Conservation (phyloP, 2,113 vertebrate species). For the Gallinago undulata region DNA sequence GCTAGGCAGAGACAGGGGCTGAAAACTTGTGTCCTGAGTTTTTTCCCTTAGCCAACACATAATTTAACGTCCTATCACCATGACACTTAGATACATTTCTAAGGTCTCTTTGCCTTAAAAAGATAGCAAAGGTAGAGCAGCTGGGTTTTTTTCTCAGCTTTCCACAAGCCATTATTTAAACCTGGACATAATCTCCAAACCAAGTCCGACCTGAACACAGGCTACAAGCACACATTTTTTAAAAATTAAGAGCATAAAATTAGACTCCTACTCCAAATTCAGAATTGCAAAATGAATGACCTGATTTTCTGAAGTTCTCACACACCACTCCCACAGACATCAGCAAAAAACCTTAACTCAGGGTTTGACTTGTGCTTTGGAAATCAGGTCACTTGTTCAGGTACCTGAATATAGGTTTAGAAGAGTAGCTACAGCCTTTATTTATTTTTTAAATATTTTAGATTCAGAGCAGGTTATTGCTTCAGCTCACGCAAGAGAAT, state of each 20-base stretch:
- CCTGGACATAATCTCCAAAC: background rate
- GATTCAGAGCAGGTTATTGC: background rate
- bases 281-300: background rate
- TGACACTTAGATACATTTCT: background rate
- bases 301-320: slow-evolving; percentile 31
- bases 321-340: background rate
- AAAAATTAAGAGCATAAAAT: background rate
- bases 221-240: background rate
- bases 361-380: background rate
- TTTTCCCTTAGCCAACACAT: background rate
- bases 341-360: slow-evolving; percentile 35
- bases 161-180: background rate
- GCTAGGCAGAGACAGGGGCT: background rate
- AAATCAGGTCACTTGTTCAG: slow-evolving; percentile 35
- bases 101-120: background rate
- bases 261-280: background rate
- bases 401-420: background rate
- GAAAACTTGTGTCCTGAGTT: background rate
- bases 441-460: background rate
- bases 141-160: background rate
- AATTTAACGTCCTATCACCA: background rate
- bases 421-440: background rate
- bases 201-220: background rate
- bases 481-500: background rate
- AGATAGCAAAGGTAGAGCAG: background rate